Evolutionary conservation across 2,888 invertebrate species (phyloP).

Genomic region (Rhagium mordax): DNA sequence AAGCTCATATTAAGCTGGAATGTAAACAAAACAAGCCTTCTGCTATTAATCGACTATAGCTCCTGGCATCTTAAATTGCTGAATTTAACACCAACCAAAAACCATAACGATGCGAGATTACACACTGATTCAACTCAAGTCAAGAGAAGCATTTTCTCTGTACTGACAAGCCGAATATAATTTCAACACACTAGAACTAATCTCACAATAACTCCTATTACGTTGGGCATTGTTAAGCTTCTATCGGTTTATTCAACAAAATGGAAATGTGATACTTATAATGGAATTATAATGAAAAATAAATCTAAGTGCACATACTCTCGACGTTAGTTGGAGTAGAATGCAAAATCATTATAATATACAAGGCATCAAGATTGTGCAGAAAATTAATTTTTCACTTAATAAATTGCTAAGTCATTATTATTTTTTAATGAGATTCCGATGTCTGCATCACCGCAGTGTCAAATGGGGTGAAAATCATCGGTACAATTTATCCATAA

Average conservation of each 20-base stretch:
- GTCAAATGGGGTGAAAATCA: too few relatives aligned
- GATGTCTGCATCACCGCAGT: too few relatives aligned
- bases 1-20: slow-evolving; percentile 34
- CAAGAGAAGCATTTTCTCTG: not conserved
- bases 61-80: slow-evolving; percentile 48
- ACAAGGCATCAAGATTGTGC: too few relatives aligned
- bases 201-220: not conserved
- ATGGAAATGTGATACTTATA: not conserved
- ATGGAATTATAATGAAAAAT: too few relatives aligned
- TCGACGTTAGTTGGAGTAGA: too few relatives aligned
- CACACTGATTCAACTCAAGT: slow-evolving; percentile 37
- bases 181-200: not conserved
- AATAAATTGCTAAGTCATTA: too few relatives aligned
- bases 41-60: slow-evolving; percentile 51
- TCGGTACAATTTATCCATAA: too few relatives aligned
- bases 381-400: too few relatives aligned
- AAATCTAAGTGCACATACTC: too few relatives aligned
- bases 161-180: not conserved
- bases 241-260: not conserved
- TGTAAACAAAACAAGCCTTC: slow-evolving; percentile 50
- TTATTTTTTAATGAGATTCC: too few relatives aligned
- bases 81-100: slow-evolving; percentile 47
- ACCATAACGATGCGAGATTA: slow-evolving; percentile 44
- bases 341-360: too few relatives aligned
- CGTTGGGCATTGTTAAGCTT: not conserved